A percentile compares a stretch with the other conserved stretches of the same genome.
phyloP scores from a whole-genome alignment of 1,140 invertebrate species.

The Plutomurus gul region DNA sequence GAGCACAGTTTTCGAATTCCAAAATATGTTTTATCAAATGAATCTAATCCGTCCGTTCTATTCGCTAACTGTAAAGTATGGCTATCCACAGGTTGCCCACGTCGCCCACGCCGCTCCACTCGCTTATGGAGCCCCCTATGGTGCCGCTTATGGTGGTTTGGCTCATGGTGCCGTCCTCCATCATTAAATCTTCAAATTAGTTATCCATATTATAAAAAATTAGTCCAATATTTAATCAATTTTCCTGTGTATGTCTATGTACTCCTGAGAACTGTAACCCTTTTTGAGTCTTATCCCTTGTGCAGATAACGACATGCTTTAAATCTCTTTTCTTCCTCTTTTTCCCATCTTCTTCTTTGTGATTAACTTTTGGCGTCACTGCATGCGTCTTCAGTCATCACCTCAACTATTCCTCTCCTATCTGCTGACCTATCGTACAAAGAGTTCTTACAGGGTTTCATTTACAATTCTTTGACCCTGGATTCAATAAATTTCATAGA shows the following conservation, averaged over 20 bases:
- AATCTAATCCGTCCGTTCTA: too few species aligned
- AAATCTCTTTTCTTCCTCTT: background rate
- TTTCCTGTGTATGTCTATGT: background rate
- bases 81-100: too few species aligned
- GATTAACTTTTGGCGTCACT: background rate
- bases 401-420: background rate
- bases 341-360: background rate
- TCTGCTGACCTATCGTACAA: background rate
- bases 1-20: too few species aligned
- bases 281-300: background rate
- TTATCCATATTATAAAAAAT: background rate
- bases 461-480: background rate
- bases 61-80: too few species aligned
- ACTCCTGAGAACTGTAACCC: background rate
- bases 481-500: background rate
- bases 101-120: background rate
- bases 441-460: background rate
- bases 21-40: too few species aligned
- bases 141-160: too few species aligned
- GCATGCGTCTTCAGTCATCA: background rate
- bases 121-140: background rate
- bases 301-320: background rate
- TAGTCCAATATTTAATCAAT: background rate
- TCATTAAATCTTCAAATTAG: background rate
- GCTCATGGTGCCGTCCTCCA: background rate